Conservation (phyloP, 2,888 invertebrate genomes). For the Cepaea hortensis region DNA sequence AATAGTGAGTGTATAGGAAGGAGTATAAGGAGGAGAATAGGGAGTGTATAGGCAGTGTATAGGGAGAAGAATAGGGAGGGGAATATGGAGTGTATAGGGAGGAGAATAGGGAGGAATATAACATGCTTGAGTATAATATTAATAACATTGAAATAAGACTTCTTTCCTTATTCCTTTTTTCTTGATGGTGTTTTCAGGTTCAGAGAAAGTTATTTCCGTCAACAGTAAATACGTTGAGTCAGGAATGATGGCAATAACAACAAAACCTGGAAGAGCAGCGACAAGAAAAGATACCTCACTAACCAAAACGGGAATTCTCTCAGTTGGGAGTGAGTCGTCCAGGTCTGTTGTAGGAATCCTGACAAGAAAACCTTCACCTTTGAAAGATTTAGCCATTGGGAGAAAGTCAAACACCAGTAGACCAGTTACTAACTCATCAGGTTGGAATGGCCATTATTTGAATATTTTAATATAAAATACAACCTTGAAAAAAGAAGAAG, state of each 20-base stretch:
- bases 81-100: too few relatives aligned
- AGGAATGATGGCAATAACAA: not conserved
- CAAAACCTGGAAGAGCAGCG: not conserved
- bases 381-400: constrained; percentile 34
- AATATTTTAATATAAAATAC: too few relatives aligned
- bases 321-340: not conserved
- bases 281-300: not conserved
- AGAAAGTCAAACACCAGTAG: constrained; percentile 4
- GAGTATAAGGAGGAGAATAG: too few relatives aligned
- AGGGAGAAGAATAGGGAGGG: too few relatives aligned
- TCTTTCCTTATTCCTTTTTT: not conserved
- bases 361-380: constrained; percentile 32
- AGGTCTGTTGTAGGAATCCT: constrained; percentile 26
- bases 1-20: too few relatives aligned
- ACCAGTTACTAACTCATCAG: constrained; percentile 22
- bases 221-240: not conserved
- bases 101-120: too few relatives aligned
- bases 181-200: not conserved
- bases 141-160: too few relatives aligned
- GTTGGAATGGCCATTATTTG: not conserved
- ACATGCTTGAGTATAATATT: too few relatives aligned
- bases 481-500: too few relatives aligned
- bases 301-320: not conserved
- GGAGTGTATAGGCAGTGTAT: too few relatives aligned
- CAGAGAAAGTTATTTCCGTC: not conserved